Evolutionary conservation across 1,140 invertebrate genomes (phyloP).

Genomic region (Solenopsis invicta): DNA sequence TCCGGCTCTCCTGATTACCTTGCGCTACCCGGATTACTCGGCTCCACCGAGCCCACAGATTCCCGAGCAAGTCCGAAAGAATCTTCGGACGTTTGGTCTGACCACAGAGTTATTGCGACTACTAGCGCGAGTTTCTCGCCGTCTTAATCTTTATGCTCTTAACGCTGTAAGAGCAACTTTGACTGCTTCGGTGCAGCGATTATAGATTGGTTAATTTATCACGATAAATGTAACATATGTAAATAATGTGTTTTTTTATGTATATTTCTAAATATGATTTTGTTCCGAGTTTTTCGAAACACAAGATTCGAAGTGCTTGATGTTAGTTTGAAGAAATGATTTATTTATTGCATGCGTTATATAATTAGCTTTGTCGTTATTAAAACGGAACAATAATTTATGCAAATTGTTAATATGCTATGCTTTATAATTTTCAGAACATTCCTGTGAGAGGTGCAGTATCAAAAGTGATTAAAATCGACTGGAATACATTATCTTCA

Average conservation of each 20-base stretch:
- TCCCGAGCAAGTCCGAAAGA: conserved; percentile 61
- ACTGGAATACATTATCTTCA: background rate
- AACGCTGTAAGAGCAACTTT: background rate
- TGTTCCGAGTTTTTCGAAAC: background rate
- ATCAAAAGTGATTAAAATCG: background rate
- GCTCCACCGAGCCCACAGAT: conserved; percentile 41
- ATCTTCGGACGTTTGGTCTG: conserved; percentile 52
- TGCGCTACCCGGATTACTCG: conserved; percentile 74
- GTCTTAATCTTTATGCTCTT: conserved; percentile 44
- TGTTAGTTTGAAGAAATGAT: background rate
- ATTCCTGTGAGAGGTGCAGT: background rate
- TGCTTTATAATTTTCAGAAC: background rate
- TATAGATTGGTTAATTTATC: background rate
- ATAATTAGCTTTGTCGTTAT: background rate
- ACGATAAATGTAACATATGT: background rate
- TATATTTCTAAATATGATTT: background rate
- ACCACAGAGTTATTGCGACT: conserved; percentile 71
- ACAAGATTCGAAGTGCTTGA: background rate
- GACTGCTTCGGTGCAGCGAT: background rate
- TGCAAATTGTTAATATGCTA: background rate
- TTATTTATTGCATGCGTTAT: background rate
- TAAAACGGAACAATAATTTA: conserved; percentile 4
- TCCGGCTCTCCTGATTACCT: conserved; percentile 74
- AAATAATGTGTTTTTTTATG: conserved; percentile 4
- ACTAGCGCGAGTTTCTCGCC: conserved; percentile 29